Base-by-base conservation (phyloP, 2,797 vertebrate genomes). In the Peromyscus attwateri region DNA sequence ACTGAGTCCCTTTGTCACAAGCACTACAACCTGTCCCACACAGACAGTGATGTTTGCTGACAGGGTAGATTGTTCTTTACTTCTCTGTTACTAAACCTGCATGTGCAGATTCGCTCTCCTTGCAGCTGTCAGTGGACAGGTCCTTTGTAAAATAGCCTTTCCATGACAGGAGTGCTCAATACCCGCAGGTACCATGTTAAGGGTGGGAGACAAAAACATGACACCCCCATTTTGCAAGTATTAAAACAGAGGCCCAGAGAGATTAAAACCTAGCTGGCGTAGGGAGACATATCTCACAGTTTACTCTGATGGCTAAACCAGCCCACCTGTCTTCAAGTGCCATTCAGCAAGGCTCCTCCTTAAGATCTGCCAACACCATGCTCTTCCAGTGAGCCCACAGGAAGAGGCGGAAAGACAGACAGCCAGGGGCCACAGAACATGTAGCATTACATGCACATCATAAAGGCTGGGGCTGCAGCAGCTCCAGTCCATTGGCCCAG, bases 371-470 rank as follows among this genome's bases (percentile, higher is more conserved):
- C 43, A 46, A 64, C 5, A 3, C 34, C 55, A 29, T 34, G 37
- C 3, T 8, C 55, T 29, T 81, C 49, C 25, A 71, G 8, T 57
- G 12, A 95, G 37, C 34, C 83, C 46, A 66, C 93, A 95, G 62
- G 80, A 80, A 23, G 31, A 52, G 4, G 17, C 96, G 96, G 95
- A 97, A 68, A 71, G 93, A 46, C 91, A 93, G 87, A 60, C 40
- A 94, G 95, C 87, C 92, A 66, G 40, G 94, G 92, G 79, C 79
- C 91, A 94, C 82, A 14, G 11, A 96, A 98, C 84, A 96, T 92
- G 84, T n/a, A 90, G n/a, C 76, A 77, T 91, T 75, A 95, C 81
- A 80, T 96, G 34, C 19, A 75, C 43, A 81, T 75, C 84, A 94
- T 64, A 89, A 77, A 89, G 93, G 82, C 87, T 81, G 87, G 21